A percentile compares a stretch with the other conserved stretches of the same genome.
phyloP scores from a whole-genome alignment of 2,797 vertebrate genomes.

The Enteromius viviparus region DNA sequence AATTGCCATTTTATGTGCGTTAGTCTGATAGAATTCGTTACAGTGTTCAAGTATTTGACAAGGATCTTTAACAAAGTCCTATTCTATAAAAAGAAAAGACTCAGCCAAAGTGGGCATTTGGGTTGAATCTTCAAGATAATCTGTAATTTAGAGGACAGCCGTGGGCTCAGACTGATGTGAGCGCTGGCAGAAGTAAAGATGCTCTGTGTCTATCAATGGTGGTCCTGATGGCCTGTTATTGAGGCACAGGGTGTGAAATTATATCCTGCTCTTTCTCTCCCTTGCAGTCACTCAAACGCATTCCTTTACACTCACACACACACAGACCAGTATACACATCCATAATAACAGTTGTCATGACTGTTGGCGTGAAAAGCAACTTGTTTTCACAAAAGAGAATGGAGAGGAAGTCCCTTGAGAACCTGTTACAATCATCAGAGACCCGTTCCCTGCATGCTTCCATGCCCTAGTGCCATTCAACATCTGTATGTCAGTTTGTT shows the following conservation, averaged over 20 bases:
- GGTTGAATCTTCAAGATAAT: slow-evolving; percentile 8
- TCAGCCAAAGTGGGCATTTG: slow-evolving; percentile 11
- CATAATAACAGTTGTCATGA: slow-evolving; percentile 36
- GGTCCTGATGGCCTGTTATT: slow-evolving; percentile 62
- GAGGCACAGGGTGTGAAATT: slow-evolving; percentile 73
- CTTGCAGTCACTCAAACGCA: slow-evolving; percentile 44
- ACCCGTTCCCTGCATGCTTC: neutral
- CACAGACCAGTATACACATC: slow-evolving; percentile 26
- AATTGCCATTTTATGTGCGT: too few relatives aligned
- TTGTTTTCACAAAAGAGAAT: slow-evolving; percentile 4
- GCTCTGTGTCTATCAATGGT: slow-evolving; percentile 20
- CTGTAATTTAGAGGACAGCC: slow-evolving; percentile 32
- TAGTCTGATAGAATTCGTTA: neutral
- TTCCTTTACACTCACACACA: slow-evolving; percentile 13
- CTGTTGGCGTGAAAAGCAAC: slow-evolving; percentile 12
- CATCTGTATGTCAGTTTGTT: slow-evolving; percentile 3
- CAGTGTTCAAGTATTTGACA: neutral
- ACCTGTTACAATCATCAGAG: neutral
- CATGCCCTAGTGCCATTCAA: neutral
- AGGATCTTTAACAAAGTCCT: neutral
- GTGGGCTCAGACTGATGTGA: neutral
- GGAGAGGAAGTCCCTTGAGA: slow-evolving; percentile 2
- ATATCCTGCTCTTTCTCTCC: slow-evolving; percentile 67
- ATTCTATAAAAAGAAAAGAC: neutral
- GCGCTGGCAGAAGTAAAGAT: slow-evolving; percentile 17